Evolutionary conservation across 2,888 invertebrate species (phyloP).

Genomic region (Oscheius sp.): DNA sequence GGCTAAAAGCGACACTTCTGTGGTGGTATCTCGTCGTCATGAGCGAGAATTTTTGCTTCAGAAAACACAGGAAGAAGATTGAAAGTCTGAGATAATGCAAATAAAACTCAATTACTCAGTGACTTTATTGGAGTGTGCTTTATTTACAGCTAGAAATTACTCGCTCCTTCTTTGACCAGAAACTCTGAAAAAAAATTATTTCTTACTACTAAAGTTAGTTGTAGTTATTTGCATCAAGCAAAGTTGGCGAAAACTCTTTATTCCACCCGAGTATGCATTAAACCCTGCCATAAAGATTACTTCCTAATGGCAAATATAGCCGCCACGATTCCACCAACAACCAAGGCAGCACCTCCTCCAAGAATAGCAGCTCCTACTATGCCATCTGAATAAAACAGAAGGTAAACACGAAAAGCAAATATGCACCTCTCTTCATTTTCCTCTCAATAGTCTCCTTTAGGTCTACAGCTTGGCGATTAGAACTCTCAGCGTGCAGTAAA

Average conservation of each 20-base stretch:
- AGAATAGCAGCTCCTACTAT: constrained; percentile 65
- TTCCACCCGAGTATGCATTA: constrained; percentile 11
- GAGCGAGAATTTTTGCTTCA: too few relatives aligned
- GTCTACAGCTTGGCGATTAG: constrained; percentile 86
- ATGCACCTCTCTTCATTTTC: constrained; percentile 82
- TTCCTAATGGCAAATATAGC: constrained; percentile 21
- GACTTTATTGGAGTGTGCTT: background rate
- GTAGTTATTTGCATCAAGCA: background rate
- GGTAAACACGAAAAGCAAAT: background rate
- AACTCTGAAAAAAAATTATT: background rate
- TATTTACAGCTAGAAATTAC: background rate
- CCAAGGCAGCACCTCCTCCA: constrained; percentile 65
- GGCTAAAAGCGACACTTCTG: too few relatives aligned
- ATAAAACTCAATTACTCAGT: too few relatives aligned
- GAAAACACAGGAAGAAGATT: too few relatives aligned
- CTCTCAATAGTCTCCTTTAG: constrained; percentile 85
- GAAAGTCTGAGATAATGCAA: too few relatives aligned
- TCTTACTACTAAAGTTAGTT: background rate
- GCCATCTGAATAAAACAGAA: constrained; percentile 59
- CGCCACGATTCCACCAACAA: constrained; percentile 58
- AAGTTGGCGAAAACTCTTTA: constrained; percentile 1
- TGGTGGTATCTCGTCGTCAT: too few relatives aligned
- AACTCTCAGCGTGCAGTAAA: constrained; percentile 83
- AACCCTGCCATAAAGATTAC: constrained; percentile 8
- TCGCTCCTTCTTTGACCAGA: background rate